A percentile compares a stretch with the other conserved stretches of the same genome.
phyloP scores from a whole-genome alignment of 2,113 vertebrate genomes.

The Campylomormyrus tamandua region DNA sequence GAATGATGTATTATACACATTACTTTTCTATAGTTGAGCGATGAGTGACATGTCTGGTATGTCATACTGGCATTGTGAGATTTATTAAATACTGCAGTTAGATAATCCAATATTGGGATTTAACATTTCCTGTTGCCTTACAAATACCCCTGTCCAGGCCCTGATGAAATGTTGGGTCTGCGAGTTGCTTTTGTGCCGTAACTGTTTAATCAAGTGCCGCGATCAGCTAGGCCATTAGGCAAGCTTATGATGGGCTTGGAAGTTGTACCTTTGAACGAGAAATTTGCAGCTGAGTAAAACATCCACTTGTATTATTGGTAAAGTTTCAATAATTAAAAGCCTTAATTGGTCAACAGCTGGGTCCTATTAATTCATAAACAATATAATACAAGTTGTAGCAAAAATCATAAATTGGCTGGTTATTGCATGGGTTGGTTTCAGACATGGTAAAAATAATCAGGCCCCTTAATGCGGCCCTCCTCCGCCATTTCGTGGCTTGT shows the following conservation, averaged over 20 bases:
- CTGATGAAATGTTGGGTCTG: background rate
- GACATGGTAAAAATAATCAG: background rate
- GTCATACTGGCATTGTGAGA: conserved; percentile 33
- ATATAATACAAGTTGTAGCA: background rate
- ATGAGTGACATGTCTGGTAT: conserved; percentile 42
- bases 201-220: background rate
- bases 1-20: conserved; percentile 43
- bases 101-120: conserved; percentile 21
- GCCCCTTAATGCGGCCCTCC: background rate
- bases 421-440: background rate
- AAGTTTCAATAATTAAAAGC: background rate
- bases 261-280: background rate
- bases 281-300: background rate
- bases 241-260: background rate
- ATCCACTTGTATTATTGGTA: background rate
- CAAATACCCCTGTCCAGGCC: background rate
- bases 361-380: background rate
- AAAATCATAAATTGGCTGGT: background rate
- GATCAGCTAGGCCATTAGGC: background rate
- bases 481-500: background rate
- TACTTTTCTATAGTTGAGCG: conserved; percentile 41
- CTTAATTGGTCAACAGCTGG: background rate
- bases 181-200: background rate
- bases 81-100: conserved; percentile 25
- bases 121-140: conserved; percentile 8